A percentile compares a stretch with the other conserved stretches of the same genome.
phyloP scores from a whole-genome alignment of 1,140 invertebrate genomes.

The Drosophila mauritiana region DNA sequence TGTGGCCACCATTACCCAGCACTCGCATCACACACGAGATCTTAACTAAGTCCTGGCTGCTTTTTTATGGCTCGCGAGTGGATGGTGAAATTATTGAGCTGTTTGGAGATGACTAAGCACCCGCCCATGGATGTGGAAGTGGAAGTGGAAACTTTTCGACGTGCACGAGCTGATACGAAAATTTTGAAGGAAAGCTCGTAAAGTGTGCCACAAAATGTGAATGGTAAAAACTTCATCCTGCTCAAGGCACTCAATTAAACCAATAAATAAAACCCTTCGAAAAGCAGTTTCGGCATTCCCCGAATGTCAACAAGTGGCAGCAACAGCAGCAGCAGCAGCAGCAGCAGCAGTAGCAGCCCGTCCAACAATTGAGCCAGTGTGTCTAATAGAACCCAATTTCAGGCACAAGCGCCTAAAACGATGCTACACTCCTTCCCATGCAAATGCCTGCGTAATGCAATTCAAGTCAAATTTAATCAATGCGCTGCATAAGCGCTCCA shows the following conservation, averaged over 20 bases:
- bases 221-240: conserved; percentile 16
- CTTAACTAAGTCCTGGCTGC: conserved; percentile 49
- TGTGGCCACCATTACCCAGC: conserved; percentile 50
- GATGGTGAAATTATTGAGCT: conserved; percentile 59
- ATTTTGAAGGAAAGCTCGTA: conserved; percentile 15
- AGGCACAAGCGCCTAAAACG: conserved; percentile 59
- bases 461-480: conserved; percentile 82
- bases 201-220: conserved; percentile 22
- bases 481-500: conserved; percentile 61
- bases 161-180: conserved; percentile 17
- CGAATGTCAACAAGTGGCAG: conserved; percentile 67
- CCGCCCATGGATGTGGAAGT: neutral
- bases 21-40: conserved; percentile 52
- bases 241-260: conserved; percentile 56
- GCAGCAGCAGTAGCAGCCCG: neutral
- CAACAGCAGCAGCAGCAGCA: too few species aligned
- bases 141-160: conserved; percentile 40
- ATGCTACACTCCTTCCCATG: conserved; percentile 36
- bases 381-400: conserved; percentile 67
- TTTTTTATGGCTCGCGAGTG: conserved; percentile 41
- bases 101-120: conserved; percentile 59
- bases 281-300: conserved; percentile 5
- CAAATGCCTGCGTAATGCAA: conserved; percentile 59
- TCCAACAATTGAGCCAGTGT: neutral
- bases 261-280: conserved; percentile 57